phyloP scores from a whole-genome alignment of 2,797 vertebrate species.

The Nyctibius grandis region DNA sequence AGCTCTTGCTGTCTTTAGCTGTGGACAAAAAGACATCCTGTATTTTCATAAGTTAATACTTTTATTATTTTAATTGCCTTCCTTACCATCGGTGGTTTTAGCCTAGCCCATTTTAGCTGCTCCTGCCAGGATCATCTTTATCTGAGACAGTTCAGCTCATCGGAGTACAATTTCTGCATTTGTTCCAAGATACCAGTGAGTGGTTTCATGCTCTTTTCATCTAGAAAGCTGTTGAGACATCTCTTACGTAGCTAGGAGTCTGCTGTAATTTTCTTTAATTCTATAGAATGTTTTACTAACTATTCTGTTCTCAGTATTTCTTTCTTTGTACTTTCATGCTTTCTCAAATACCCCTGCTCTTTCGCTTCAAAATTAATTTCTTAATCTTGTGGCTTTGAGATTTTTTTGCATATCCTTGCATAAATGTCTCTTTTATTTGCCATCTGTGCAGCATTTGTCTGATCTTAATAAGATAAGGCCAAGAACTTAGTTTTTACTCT shows the following conservation, averaged over 20 bases:
- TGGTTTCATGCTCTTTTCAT: not conserved
- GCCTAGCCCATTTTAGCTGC: not conserved
- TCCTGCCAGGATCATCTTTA: not conserved
- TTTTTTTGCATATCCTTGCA: not conserved
- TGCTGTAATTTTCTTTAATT: not conserved
- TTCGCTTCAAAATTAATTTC: slow-evolving; percentile 5
- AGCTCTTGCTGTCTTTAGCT: not conserved
- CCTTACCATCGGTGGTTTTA: not conserved
- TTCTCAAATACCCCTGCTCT: not conserved
- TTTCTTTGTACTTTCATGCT: not conserved
- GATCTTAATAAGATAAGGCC: slow-evolving; percentile 9
- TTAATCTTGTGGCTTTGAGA: not conserved
- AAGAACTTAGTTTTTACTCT: not conserved
- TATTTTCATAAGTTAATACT: not conserved
- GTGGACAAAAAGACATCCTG: not conserved
- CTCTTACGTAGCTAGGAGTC: not conserved
- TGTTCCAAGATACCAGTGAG: not conserved
- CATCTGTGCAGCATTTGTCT: slow-evolving; percentile 8
- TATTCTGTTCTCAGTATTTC: not conserved
- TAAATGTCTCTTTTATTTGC: slow-evolving; percentile 1
- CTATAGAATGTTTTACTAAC: not conserved
- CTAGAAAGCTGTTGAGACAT: not conserved
- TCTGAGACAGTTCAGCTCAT: not conserved
- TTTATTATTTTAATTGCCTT: not conserved
- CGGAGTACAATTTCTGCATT: not conserved